Conservation (phyloP, 2,797 vertebrate species). For the Carcharodon carcharias region DNA sequence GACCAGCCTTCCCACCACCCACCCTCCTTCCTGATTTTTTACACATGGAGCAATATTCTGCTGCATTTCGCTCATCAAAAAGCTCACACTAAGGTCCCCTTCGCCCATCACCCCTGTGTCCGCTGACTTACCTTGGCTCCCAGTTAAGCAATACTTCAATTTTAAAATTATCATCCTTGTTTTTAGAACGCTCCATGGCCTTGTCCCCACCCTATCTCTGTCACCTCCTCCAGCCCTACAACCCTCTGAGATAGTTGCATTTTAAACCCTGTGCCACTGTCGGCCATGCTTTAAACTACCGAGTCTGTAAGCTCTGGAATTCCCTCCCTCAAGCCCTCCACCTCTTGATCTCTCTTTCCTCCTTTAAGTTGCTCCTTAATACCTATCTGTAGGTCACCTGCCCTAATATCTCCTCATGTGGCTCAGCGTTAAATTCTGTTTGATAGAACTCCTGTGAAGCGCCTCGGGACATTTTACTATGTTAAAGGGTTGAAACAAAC, state of each 20-base stretch:
- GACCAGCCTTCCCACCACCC: background rate
- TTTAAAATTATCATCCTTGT: too few species aligned
- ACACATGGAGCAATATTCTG: background rate
- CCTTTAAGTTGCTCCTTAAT: too few species aligned
- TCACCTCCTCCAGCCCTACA: too few species aligned
- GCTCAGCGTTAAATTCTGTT: background rate
- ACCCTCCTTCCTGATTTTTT: background rate
- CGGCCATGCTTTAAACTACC: background rate
- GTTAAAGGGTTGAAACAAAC: background rate
- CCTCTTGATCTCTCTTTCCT: too few species aligned
- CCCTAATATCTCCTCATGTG: too few species aligned
- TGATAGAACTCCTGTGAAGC: background rate
- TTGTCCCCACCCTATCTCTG: too few species aligned
- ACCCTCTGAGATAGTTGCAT: too few species aligned
- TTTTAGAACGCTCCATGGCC: too few species aligned
- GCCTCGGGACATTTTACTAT: background rate
- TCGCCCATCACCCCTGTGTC: too few species aligned
- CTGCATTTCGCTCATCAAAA: background rate
- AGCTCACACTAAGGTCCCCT: too few species aligned
- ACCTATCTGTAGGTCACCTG: background rate
- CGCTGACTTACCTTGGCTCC: too few species aligned
- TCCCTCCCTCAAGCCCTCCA: background rate
- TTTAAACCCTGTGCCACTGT: background rate
- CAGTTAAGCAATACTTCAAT: too few species aligned
- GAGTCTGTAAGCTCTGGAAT: background rate